These are phyloP conservation scores for Phyto melanocephala DNA, from an alignment of 2,888 invertebrate species.

Conservation along the genomic window DNA sequence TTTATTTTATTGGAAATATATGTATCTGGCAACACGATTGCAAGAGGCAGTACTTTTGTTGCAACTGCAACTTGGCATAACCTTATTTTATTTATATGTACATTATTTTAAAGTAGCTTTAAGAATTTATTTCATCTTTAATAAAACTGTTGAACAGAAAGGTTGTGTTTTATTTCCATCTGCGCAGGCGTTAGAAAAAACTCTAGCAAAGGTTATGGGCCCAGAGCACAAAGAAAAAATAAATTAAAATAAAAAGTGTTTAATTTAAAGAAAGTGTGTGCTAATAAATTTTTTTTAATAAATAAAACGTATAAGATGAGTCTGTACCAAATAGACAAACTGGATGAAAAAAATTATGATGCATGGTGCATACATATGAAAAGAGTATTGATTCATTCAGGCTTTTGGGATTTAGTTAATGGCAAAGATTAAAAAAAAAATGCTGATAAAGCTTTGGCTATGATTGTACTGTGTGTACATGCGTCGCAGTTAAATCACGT, in stretches of 20 bases:
- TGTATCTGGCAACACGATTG: no score
- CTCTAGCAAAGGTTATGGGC: background rate
- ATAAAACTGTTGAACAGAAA: no score
- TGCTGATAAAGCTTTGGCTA: conserved; percentile 36
- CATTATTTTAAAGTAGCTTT: no score
- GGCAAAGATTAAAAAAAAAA: background rate
- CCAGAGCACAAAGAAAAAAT: background rate
- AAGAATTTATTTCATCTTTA: no score
- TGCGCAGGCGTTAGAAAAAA: background rate
- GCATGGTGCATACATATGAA: conserved; percentile 13
- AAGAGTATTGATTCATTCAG: conserved; percentile 19
- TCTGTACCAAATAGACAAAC: conserved; percentile 34
- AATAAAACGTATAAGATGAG: background rate
- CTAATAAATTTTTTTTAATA: no score
- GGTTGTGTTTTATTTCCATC: no score
- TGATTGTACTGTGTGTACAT: conserved; percentile 35
- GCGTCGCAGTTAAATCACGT: conserved; percentile 50
- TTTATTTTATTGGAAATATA: no score
- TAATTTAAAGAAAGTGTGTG: background rate
- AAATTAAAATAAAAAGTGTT: background rate
- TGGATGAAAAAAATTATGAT: conserved; percentile 32
- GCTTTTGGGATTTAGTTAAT: background rate
- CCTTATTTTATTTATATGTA: no score
- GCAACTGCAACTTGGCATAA: no score
- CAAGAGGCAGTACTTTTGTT: no score